A percentile compares a stretch with the other conserved stretches of the same genome.
These are phyloP conservation scores for Dolichomitus sp. DNA, from an alignment of 2,888 invertebrate species.

Conservation along the genomic window DNA sequence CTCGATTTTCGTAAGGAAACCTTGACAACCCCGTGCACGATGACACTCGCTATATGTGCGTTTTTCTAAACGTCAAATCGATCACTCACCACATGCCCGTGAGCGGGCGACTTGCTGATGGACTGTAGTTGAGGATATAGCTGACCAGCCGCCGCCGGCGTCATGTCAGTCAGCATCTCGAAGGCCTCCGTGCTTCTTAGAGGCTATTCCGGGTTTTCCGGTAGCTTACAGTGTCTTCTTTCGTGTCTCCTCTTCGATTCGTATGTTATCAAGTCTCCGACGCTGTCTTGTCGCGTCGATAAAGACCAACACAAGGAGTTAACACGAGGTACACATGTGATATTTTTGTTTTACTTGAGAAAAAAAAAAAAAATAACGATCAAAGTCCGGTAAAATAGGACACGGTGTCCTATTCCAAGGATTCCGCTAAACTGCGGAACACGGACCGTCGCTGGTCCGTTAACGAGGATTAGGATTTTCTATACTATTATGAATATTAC, in stretches of 20 bases:
- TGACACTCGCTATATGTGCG: background rate
- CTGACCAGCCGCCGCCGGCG: conserved; percentile 86
- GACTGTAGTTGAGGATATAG: conserved; percentile 85
- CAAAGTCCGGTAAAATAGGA: conserved; percentile 1
- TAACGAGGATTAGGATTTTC: background rate
- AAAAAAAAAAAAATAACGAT: conserved; percentile 2
- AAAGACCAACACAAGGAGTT: conserved; percentile 28
- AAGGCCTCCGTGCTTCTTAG: conserved; percentile 69
- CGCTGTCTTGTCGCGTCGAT: conserved; percentile 11
- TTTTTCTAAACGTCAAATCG: conserved; percentile 38
- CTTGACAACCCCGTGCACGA: conserved; percentile 5
- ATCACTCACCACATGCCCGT: conserved; percentile 85
- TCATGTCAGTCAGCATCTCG: conserved; percentile 86
- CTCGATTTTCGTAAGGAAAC: background rate
- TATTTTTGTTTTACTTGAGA: background rate
- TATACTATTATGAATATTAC: conserved; percentile 11
- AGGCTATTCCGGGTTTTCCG: conserved; percentile 55
- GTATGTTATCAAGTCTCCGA: conserved; percentile 11
- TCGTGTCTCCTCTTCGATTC: conserved; percentile 31
- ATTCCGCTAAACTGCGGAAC: conserved; percentile 17
- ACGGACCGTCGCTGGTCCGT: conserved; percentile 10
- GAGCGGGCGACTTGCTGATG: conserved; percentile 84
- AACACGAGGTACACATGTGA: conserved; percentile 38
- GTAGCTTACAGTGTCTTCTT: conserved; percentile 4
- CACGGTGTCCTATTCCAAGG: background rate